phyloP scores from a whole-genome alignment of 2,888 invertebrate species.

The Ophion ventricosus region DNA sequence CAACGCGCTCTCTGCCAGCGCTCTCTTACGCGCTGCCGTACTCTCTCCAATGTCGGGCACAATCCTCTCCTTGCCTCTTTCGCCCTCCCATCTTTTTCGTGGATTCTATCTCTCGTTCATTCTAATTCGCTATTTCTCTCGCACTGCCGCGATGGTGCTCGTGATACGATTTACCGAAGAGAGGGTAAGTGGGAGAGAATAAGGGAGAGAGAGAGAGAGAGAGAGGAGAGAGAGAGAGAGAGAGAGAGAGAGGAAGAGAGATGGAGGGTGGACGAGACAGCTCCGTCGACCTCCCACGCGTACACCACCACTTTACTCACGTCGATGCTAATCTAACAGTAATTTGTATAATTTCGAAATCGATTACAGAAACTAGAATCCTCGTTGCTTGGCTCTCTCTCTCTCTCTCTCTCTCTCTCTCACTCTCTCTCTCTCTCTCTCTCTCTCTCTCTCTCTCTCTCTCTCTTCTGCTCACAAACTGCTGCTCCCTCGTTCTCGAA shows the following conservation, averaged over 20 bases:
- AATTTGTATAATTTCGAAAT: constrained; percentile 80
- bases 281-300: constrained; percentile 42
- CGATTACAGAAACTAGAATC: constrained; percentile 65
- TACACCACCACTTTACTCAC: constrained; percentile 36
- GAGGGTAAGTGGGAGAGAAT: not conserved
- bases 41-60: constrained; percentile 2
- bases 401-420: constrained; percentile 9
- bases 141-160: constrained; percentile 26
- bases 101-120: constrained; percentile 45
- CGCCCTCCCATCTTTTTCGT: constrained; percentile 28
- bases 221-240: constrained; percentile 4
- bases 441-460: constrained; percentile 10
- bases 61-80: constrained; percentile 9
- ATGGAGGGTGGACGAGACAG: not conserved
- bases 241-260: constrained; percentile 7
- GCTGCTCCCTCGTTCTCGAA: constrained; percentile 12
- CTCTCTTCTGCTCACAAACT: not conserved
- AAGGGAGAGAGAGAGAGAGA: not conserved
- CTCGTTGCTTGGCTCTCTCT: constrained; percentile 9
- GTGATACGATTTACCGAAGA: constrained; percentile 39
- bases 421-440: constrained; percentile 14
- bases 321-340: constrained; percentile 76
- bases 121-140: constrained; percentile 57
- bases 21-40: constrained; percentile 7
- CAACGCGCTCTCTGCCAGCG: constrained; percentile 35